phyloP scores from a whole-genome alignment of 2,113 vertebrate species.

The Falco punctatus region DNA sequence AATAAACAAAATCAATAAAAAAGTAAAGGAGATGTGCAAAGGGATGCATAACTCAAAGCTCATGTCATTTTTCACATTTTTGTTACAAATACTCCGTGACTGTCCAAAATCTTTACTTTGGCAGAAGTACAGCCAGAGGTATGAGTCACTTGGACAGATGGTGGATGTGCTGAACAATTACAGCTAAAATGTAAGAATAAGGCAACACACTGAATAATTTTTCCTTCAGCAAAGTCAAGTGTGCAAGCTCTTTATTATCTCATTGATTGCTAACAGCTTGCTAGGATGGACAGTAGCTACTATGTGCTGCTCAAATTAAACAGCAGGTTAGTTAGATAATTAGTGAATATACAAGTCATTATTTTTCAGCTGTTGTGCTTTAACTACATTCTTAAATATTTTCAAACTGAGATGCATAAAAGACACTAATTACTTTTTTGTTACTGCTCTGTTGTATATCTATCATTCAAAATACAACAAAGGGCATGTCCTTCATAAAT shows the following conservation, averaged over 20 bases:
- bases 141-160: conserved; percentile 28
- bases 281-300: neutral
- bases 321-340: neutral
- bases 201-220: neutral
- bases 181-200: conserved; percentile 24
- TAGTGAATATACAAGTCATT: neutral
- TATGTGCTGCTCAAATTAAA: neutral
- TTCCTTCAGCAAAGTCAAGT: neutral
- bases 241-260: neutral
- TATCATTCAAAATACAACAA: neutral
- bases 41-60: neutral
- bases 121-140: conserved; percentile 6
- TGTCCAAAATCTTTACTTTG: neutral
- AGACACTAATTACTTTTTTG: neutral
- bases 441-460: neutral
- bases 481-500: neutral
- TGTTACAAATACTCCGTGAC: neutral
- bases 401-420: neutral
- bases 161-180: conserved; percentile 14
- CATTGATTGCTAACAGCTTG: neutral
- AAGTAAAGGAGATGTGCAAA: neutral
- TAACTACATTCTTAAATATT: neutral
- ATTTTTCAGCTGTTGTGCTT: neutral
- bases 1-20: neutral
- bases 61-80: neutral